Evolutionary conservation across 92 coral and sea anemone species (phyloP), one percentile per base, ranked within the genome.

Genomic region (Bergia sp.): DNA sequence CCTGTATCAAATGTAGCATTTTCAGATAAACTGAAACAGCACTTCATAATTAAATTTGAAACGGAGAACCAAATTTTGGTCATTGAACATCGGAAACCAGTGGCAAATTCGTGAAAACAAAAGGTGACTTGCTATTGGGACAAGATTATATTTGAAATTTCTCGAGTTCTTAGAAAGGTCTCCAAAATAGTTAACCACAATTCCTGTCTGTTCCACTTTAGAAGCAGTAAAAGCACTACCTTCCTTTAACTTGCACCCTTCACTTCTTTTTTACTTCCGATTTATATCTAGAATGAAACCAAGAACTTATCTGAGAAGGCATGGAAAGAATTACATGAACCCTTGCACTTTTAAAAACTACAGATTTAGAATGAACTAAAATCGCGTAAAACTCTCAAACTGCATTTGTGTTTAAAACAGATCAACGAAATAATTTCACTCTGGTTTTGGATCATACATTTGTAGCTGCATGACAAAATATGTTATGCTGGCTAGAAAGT

Each of bases 1-100:
- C 85, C 93, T 93, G 47, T 13, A 81, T 38, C 74, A 44, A 44
- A 44, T 44, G 37, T 42, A n/a, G 3, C 5, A 77, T 61, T 21
- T 61, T 55, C 18, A 55, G 16, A 10, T 0, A 61, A 3, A 61
- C 3, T 18, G 11, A 61, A 61, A 15, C 4, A 18, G n/a, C 29
- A 29, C 69, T 16, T 61, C 3, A 4, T 2, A 61, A 61, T 20
- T 15, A 18, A 61, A 61, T 5, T 61, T 61, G 53, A 61, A 61
- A 61, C 4, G 69, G 23, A 61, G 69, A 18, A 21, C 20, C 29
- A 16, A 61, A 2, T 61, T 18, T 11, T 53, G 58, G 58, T 53
- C 58, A 61, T 4, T 21, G 0, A 61, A 20, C 7, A 20, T 21
- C 4, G 5, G 69, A 3, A 18, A 5, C n/a, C 69, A 18, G 29